Percentiles rank a stretch among this genome's conserved stretches.
Evolutionary conservation across 2,888 invertebrate genomes (phyloP).

Genomic region (Entomobrya proxima): DNA sequence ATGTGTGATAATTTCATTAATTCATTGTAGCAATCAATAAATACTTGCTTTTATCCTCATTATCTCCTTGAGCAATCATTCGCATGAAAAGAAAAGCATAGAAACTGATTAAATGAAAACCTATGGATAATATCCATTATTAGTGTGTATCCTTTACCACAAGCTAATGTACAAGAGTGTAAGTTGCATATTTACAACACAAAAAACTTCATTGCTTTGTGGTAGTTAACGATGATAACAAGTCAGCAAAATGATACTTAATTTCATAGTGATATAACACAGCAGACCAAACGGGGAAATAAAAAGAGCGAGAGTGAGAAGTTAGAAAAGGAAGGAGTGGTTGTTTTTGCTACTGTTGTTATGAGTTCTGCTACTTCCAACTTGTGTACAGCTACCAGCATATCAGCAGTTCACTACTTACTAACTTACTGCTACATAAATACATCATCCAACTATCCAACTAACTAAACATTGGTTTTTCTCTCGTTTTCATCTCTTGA

Average conservation of each 20-base stretch:
- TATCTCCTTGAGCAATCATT: constrained; percentile 64
- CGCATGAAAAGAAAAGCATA: not conserved
- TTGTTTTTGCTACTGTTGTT: constrained; percentile 58
- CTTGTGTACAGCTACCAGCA: not conserved
- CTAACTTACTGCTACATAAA: constrained; percentile 55
- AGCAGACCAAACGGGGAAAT: constrained; percentile 24
- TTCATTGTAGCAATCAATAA: constrained; percentile 53
- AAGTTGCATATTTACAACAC: not conserved
- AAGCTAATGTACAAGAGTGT: constrained; percentile 5
- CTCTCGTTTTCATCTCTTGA: constrained; percentile 41
- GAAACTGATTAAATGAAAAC: no score
- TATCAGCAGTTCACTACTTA: no score
- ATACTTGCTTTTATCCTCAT: constrained; percentile 59
- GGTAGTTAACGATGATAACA: constrained; percentile 31
- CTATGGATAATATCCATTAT: no score
- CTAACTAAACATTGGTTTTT: constrained; percentile 46
- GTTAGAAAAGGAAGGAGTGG: constrained; percentile 59
- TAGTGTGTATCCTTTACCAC: constrained; percentile 2
- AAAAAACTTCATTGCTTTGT: not conserved
- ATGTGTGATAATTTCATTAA: constrained; percentile 58
- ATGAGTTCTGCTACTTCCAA: constrained; percentile 26
- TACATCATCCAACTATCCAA: constrained; percentile 50
- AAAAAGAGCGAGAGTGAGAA: constrained; percentile 2
- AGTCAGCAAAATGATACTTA: constrained; percentile 59
- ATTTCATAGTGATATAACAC: constrained; percentile 24